Conservation (phyloP, 1,140 invertebrate species). For the Palaemon carinicauda region DNA sequence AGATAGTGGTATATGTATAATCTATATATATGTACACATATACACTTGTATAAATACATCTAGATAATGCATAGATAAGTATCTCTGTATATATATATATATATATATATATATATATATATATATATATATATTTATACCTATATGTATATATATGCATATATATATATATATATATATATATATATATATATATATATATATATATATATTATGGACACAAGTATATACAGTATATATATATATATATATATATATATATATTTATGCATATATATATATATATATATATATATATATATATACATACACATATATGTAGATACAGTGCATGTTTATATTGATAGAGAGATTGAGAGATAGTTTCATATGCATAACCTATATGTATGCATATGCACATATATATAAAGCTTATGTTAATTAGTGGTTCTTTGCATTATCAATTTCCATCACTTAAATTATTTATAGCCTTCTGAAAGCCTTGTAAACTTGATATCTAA, state of each 20-base stretch:
- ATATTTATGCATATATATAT: not conserved
- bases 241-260: not conserved
- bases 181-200: not conserved
- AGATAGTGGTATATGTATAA: no score
- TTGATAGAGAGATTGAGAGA: no score
- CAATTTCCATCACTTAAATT: no score
- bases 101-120: not conserved
- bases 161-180: not conserved
- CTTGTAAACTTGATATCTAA: no score
- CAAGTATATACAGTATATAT: no score
- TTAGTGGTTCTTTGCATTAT: no score
- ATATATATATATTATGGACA: not conserved
- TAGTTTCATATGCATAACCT: no score
- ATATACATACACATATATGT: not conserved
- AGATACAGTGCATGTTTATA: no score
- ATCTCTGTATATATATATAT: not conserved
- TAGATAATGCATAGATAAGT: not conserved
- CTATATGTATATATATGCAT: not conserved
- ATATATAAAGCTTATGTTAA: no score
- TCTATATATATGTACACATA: not conserved
- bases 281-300: not conserved
- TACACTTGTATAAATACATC: not conserved
- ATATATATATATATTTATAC: not conserved
- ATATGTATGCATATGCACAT: not conserved
- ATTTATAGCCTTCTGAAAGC: no score